Evolutionary conservation across 64 coral and sea anemone species (phyloP), one percentile per base, ranked within the genome.

Genomic region (Porites lutea): DNA sequence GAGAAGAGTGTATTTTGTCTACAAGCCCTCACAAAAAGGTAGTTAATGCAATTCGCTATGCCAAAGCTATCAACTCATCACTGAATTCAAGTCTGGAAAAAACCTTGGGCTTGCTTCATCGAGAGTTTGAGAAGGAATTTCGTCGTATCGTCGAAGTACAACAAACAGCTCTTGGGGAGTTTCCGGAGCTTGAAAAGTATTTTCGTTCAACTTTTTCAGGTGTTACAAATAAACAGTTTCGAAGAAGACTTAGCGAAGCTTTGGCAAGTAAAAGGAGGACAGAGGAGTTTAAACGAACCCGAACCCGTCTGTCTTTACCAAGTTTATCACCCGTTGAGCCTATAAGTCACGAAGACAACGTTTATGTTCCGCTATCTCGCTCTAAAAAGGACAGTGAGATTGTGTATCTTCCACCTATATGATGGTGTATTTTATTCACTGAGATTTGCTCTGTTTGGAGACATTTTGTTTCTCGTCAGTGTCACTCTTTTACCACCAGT

Each of bases 101-200:
- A 75, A 88, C 46, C 14, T 47, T 89, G 12, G 66, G 73, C 43
- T 55, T 89, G 53, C 57, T 93, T 5, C 76, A 89, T 82, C 86
- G 88, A 47, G 92, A 93, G 62, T 93, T 93, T 64, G 92, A 93
- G 69, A 75, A 82, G 15, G 92, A 93, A 65, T 81, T 93, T 82
- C 92, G 77, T 27, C 92, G 92, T 8, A 88, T 93, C 60, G 16
- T 93, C 19, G 92, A 93, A 15, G 77, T 89, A 8, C 86, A 93
- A 44, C 84, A 74, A 87, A 77, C 54, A 16, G 86, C 84, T 5
- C 81, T 6, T 43, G 22, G 65, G 47, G 74, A 79, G 22, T 61
- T 48, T 27, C 75, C 85, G 0, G 11, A 55, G 13, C n/a, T 70
- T 45, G 3, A 87, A 37, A 3, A 3, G 2, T 68, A 69, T 50